Evolutionary conservation across 2,888 invertebrate species (phyloP), one percentile per base, ranked within the genome.

Genomic region (Hydrotaea diabolus): DNA sequence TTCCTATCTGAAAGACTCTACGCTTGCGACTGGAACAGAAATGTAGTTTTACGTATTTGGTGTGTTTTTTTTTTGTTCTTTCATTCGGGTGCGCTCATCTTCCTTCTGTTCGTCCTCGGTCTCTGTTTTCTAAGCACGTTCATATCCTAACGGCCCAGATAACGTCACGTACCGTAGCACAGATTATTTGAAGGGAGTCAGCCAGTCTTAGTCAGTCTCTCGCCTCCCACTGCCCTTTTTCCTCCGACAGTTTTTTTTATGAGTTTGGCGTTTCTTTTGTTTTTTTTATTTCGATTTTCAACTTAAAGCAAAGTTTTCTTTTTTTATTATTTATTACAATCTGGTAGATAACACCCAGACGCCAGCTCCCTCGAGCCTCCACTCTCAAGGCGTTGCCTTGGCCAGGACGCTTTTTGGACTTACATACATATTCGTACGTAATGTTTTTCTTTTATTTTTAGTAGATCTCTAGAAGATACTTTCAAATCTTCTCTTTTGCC

Each of bases 91-190:
- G 36, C 36, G 36, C 36, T 9, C 39, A 1, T 39, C 39, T 3
- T 9, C 39, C 3, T 31, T 23, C 71, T 17, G 71, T 7, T 31
- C 31, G 21, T 55, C n/a, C 26, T 46, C 15, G 19, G 73, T 73
- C 74, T 59, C 43, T 57, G 73, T 76, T 86, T 82, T 78, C 84
- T 80, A 83, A 84, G 80, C 88, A 90, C 90, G 91, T 90, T 89
- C 90, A 86, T 89, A 87, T 89, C 90, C 89, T 91, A 91, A 89
- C 90, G 90, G 90, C 89, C 90, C 89, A 91, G 90, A 92, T 91
- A 91, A 90, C 91, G 90, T 91, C 91, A 91, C 92, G 91, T 92
- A 91, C 89, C 17, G 39, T 88, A 89, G 91, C 91, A 92, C 90
- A 91, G 91, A 91, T 92, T 92, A 92, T 91, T 90, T 80, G 69